A percentile compares a stretch with the other conserved stretches of the same genome.
Conservation (phyloP, 2,113 vertebrate genomes). For the Pelecanus crispus region DNA sequence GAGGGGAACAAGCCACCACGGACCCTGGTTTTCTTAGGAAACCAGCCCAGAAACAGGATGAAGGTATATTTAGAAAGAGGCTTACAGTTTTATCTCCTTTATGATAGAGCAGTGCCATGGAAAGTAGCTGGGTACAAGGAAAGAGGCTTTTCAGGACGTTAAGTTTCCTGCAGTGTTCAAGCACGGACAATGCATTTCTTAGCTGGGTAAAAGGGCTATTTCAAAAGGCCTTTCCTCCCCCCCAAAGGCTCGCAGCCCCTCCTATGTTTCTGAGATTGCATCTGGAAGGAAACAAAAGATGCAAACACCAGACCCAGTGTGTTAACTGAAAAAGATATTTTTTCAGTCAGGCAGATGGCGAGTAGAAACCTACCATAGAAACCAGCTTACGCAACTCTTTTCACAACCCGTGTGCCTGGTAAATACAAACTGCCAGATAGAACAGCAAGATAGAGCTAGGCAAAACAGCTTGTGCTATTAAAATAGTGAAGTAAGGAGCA, state of each 20-base stretch:
- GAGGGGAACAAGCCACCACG: neutral
- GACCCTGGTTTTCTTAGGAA: neutral
- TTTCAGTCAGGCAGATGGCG: constrained; percentile 40
- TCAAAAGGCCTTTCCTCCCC: neutral
- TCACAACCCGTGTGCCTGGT: constrained; percentile 12
- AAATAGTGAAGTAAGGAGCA: neutral
- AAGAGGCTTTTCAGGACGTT: neutral
- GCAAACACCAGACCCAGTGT: constrained; percentile 30
- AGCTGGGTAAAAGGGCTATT: neutral
- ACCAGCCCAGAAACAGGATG: neutral
- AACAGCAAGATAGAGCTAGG: constrained; percentile 1
- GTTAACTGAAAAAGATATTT: constrained; percentile 31
- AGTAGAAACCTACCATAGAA: constrained; percentile 26
- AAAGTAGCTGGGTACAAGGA: neutral
- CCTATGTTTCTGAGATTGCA: constrained; percentile 28
- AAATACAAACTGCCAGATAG: constrained; percentile 26
- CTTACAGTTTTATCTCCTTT: neutral
- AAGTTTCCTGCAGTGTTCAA: neutral
- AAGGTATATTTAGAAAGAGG: neutral
- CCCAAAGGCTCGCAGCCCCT: neutral
- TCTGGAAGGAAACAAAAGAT: constrained; percentile 46
- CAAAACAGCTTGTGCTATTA: constrained; percentile 29
- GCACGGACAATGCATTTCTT: neutral
- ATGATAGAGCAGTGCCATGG: neutral
- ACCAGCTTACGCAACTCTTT: constrained; percentile 10